Evolutionary conservation across 2,113 vertebrate species (phyloP).

Genomic region (Corythaeola cristata): DNA sequence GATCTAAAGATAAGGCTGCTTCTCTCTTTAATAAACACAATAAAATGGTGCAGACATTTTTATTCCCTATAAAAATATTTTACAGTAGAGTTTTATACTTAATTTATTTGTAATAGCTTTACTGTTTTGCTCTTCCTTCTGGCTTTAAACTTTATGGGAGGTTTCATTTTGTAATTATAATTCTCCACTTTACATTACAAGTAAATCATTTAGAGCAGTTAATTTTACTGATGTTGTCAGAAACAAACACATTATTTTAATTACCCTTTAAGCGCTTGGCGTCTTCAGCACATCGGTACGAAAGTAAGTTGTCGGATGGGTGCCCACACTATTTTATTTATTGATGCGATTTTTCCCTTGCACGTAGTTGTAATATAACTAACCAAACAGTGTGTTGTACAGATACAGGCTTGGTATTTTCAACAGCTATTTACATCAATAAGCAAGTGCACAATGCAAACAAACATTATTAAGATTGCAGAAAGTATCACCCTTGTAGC

Average conservation of each 20-base stretch:
- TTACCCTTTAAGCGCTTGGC: conserved; percentile 60
- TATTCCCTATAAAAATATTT: conserved; percentile 60
- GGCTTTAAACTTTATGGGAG: conserved; percentile 63
- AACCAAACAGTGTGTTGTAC: neutral
- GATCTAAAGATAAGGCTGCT: neutral
- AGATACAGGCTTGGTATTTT: neutral
- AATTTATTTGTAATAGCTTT: conserved; percentile 60
- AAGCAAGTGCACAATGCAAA: conserved; percentile 19
- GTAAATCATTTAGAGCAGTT: conserved; percentile 62
- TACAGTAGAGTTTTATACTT: conserved; percentile 60
- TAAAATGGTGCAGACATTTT: conserved; percentile 25
- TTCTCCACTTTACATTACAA: conserved; percentile 53
- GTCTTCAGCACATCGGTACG: neutral
- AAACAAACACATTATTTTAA: conserved; percentile 72
- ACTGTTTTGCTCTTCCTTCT: conserved; percentile 46
- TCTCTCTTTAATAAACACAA: conserved; percentile 36
- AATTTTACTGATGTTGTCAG: conserved; percentile 62
- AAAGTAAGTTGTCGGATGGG: conserved; percentile 31
- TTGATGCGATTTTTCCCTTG: neutral
- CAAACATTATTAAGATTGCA: neutral
- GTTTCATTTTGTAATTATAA: conserved; percentile 65
- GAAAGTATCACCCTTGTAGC: neutral
- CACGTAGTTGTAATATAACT: neutral
- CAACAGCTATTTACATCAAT: neutral
- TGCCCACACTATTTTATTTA: conserved; percentile 45